Base-by-base conservation (phyloP, 2,888 invertebrate genomes). In the Chloroclysta siterata region DNA sequence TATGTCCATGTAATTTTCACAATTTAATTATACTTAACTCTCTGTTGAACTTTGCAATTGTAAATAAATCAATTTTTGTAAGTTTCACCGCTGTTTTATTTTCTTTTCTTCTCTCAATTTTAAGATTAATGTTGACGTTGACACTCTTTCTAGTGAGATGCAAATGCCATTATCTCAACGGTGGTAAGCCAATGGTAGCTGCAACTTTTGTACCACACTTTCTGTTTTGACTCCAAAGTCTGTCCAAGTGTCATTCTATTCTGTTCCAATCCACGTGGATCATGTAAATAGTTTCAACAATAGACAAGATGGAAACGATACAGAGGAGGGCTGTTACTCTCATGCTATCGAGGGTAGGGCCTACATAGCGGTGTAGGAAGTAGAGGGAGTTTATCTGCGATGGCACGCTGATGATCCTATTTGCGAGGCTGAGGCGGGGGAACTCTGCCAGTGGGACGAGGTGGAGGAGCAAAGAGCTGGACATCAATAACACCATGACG, bases 381-480 rank as follows among this genome's bases (percentile, higher is more conserved):
- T 80, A 78, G 8, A 84, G 62, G 0, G 80, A 76, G 51, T 78
- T 76, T 0, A 76, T 60, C 62, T 84, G 83, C 0, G 84, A 76
- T 2, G 85, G 85, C 11, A 84, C 72, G 41, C 79, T 77, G 11
- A 80, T 8, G 2, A 87, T 53, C 2, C 77, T 79, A 60, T 74
- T 81, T 2, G 71, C 72, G 17, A 88, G 71, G 36, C 82, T 84
- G 29, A 84, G 62, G 14, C 78, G 72, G 0, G 85, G 87, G 29
- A 41, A 67, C 42, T 67, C 58, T 22, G 50, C 22, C n/a, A 66
- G 33, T 0, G 72, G 41, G 17, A 82, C 66, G 33, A 81, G 69
- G 6, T 76, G 47, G 4, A 73, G 61, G 50, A 75, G 66, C 2
- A 84, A 33, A 11, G 68, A 42, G 3, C 55, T 28, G 63, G 75